A percentile compares a stretch with the other conserved stretches of the same genome.
phyloP scores from a whole-genome alignment of 2,888 invertebrate species.

The Ophioninae sp. region DNA sequence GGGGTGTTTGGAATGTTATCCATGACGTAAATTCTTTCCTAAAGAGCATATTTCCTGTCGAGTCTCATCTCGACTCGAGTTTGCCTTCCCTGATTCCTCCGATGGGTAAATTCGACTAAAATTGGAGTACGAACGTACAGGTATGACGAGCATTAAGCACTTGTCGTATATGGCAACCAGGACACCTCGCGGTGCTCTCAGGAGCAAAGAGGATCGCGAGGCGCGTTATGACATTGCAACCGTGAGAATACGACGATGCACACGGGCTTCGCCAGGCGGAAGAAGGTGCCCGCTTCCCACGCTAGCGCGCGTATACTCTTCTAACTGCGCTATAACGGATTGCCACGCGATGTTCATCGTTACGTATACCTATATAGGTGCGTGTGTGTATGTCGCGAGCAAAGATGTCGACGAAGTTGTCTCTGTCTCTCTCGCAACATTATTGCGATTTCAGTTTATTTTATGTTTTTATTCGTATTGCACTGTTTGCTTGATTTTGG shows the following conservation, averaged over 20 bases:
- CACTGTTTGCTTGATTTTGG: too few species aligned
- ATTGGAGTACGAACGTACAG: slow-evolving; percentile 2
- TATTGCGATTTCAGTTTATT: too few species aligned
- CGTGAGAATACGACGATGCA: slow-evolving; percentile 76
- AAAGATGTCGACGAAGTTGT: slow-evolving; percentile 55
- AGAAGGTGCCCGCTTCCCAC: slow-evolving; percentile 77
- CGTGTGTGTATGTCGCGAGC: slow-evolving; percentile 12
- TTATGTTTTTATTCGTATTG: too few species aligned
- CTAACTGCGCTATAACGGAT: slow-evolving; percentile 78
- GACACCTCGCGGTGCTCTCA: slow-evolving; percentile 23
- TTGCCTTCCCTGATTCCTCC: slow-evolving; percentile 34
- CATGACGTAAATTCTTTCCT: slow-evolving; percentile 11
- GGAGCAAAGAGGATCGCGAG: slow-evolving; percentile 22
- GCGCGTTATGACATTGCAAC: slow-evolving; percentile 74
- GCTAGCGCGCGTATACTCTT: slow-evolving; percentile 65
- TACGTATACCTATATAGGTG: background rate
- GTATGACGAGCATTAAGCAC: background rate
- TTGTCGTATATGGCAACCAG: slow-evolving; percentile 2
- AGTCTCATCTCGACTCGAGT: background rate
- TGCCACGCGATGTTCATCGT: slow-evolving; percentile 64
- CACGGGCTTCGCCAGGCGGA: slow-evolving; percentile 69
- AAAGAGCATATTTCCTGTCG: slow-evolving; percentile 37
- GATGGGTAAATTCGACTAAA: background rate
- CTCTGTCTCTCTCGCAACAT: slow-evolving; percentile 32
- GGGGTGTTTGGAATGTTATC: background rate